phyloP scores from a whole-genome alignment of 2,113 vertebrate species.

The Apus apus region DNA sequence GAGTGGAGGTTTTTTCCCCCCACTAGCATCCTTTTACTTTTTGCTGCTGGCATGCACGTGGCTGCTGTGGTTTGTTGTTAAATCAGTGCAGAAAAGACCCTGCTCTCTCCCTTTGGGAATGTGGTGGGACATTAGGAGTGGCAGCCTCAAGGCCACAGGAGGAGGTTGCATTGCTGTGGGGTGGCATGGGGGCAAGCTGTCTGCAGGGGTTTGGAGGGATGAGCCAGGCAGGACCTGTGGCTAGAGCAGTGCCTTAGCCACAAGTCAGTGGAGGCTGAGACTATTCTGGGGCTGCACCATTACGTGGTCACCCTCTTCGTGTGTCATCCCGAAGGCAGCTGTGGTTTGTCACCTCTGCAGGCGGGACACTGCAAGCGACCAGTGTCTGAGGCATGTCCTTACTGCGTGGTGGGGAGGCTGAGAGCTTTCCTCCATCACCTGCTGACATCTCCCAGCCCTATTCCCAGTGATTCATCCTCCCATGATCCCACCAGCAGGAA shows the following conservation, averaged over 20 bases:
- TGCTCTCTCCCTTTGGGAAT: rapidly evolving
- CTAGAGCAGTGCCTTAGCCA: neutral
- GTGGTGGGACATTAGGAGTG: neutral
- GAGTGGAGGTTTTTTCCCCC: neutral
- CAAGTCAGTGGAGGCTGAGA: neutral
- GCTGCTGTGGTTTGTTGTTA: slow-evolving; percentile 5
- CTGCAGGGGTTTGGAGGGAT: neutral
- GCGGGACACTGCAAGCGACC: neutral
- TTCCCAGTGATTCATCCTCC: neutral
- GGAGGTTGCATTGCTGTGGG: neutral
- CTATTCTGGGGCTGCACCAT: neutral
- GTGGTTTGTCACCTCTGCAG: slow-evolving; percentile 54
- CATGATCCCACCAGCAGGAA: neutral
- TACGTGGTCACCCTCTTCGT: rapidly evolving
- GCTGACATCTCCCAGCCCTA: neutral
- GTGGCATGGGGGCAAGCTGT: neutral
- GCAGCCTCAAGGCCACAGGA: neutral
- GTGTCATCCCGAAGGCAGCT: neutral
- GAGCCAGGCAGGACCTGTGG: neutral
- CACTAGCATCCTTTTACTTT: neutral
- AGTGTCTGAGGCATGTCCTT: neutral
- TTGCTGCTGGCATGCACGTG: neutral
- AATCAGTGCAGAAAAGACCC: neutral
- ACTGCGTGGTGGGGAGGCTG: neutral
- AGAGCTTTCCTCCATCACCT: slow-evolving; percentile 5